Percentiles rank a stretch among this genome's conserved stretches.
Conservation (phyloP, 2,113 vertebrate genomes). For the Scopus umbretta region DNA sequence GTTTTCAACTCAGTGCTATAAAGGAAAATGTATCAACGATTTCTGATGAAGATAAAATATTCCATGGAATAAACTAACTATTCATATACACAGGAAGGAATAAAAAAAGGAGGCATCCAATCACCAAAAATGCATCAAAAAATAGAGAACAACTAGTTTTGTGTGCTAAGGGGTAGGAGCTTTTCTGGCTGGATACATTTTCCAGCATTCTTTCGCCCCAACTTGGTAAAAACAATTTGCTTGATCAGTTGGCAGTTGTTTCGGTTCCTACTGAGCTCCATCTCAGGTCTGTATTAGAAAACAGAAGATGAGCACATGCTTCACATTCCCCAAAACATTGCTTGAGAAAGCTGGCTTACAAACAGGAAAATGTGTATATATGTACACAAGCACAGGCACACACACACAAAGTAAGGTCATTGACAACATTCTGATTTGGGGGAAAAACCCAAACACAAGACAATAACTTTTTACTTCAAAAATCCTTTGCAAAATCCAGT, state of each 20-base stretch:
- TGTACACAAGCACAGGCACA: too few species aligned
- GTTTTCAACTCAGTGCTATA: not conserved
- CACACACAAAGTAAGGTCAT: not conserved
- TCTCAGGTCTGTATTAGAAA: not conserved
- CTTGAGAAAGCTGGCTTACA: not conserved
- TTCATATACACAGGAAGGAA: not conserved
- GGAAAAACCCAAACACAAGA: not conserved
- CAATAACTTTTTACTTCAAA: not conserved
- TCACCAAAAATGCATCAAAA: not conserved
- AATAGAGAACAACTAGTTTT: not conserved
- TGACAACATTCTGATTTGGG: not conserved
- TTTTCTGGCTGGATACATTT: not conserved
- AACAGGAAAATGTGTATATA: accelerated
- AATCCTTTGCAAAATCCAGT: not conserved
- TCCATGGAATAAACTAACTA: not conserved
- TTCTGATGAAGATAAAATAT: not conserved
- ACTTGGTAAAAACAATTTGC: not conserved
- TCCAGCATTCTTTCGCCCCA: not conserved
- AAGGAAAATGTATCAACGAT: not conserved
- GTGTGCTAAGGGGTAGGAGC: not conserved
- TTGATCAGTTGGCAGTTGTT: not conserved
- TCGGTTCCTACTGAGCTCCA: not conserved
- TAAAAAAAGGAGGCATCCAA: not conserved
- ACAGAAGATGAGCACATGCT: not conserved
- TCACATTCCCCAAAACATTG: not conserved